Evolutionary conservation across 2,113 vertebrate species (phyloP).

Genomic region (Sitta europaea): DNA sequence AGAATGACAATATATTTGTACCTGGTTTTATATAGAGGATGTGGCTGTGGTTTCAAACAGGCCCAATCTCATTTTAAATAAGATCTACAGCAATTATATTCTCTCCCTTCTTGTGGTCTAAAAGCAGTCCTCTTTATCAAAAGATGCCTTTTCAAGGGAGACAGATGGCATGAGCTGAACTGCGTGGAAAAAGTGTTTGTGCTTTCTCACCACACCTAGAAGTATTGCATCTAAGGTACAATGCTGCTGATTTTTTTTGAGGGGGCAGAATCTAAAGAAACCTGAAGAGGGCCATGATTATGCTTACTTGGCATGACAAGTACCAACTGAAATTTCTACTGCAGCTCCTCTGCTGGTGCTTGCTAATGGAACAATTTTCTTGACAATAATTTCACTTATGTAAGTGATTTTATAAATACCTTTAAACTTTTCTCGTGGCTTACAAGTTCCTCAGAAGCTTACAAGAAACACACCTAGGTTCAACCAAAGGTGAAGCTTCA

Average conservation of each 20-base stretch:
- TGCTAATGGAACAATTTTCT: not conserved
- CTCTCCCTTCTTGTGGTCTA: not conserved
- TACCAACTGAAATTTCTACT: not conserved
- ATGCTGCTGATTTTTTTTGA: not conserved
- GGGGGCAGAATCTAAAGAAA: not conserved
- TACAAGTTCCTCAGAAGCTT: not conserved
- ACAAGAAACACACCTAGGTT: not conserved
- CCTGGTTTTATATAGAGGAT: not conserved
- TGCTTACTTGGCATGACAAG: not conserved
- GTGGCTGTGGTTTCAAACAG: not conserved
- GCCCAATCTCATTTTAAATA: not conserved
- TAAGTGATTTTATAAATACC: not conserved
- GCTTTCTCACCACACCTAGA: slow-evolving; percentile 16
- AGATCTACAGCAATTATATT: not conserved
- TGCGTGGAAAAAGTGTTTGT: slow-evolving; percentile 9
- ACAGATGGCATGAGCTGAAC: slow-evolving; percentile 46
- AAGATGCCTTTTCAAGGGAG: slow-evolving; percentile 7
- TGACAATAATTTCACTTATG: not conserved
- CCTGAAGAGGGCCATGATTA: not conserved
- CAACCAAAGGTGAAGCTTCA: not conserved
- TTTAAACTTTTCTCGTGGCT: not conserved
- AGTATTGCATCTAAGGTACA: not conserved
- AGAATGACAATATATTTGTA: not conserved
- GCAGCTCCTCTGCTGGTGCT: not conserved
- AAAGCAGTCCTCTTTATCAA: not conserved